A percentile compares a stretch with the other conserved stretches of the same genome.
Evolutionary conservation across 1,140 invertebrate species (phyloP).

Genomic region (Brachystomella parvula): DNA sequence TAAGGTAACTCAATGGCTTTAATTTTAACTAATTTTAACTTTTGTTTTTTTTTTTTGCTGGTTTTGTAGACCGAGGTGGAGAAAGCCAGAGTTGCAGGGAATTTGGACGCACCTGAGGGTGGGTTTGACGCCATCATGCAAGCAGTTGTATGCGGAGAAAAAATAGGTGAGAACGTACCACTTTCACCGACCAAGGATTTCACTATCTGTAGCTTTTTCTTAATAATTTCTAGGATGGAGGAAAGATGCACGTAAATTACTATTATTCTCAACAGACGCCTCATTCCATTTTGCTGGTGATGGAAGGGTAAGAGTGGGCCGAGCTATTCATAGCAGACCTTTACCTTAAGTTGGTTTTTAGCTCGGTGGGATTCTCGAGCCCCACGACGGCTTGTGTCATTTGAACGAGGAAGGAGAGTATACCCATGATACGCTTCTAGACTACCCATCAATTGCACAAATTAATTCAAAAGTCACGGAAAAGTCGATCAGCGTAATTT

Average conservation of each 20-base stretch:
- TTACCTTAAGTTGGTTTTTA: constrained; percentile 39
- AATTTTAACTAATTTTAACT: not conserved
- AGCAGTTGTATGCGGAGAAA: constrained; percentile 73
- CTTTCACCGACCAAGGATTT: too few species aligned
- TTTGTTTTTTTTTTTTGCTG: not conserved
- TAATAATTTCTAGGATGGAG: constrained; percentile 57
- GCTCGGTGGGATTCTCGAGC: constrained; percentile 61
- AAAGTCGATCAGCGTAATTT: constrained; percentile 92
- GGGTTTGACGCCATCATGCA: constrained; percentile 99
- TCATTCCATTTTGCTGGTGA: constrained; percentile 97
- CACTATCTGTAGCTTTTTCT: constrained; percentile 21
- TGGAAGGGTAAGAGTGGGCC: constrained; percentile 62
- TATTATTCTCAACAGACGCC: constrained; percentile 96
- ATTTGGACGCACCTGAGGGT: constrained; percentile 95
- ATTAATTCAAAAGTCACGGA: constrained; percentile 83
- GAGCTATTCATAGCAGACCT: too few species aligned
- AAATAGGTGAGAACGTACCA: constrained; percentile 60
- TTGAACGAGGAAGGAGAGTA: constrained; percentile 51
- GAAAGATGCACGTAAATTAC: constrained; percentile 77
- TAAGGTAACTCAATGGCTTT: not conserved
- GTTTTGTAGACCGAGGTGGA: constrained; percentile 58
- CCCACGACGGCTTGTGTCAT: constrained; percentile 64
- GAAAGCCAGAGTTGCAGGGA: constrained; percentile 80
- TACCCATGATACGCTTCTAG: constrained; percentile 60
- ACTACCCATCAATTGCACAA: constrained; percentile 96